Evolutionary conservation across 2,113 vertebrate species (phyloP), one percentile per base, ranked within the genome.

Genomic region (Trogon melanurus): DNA sequence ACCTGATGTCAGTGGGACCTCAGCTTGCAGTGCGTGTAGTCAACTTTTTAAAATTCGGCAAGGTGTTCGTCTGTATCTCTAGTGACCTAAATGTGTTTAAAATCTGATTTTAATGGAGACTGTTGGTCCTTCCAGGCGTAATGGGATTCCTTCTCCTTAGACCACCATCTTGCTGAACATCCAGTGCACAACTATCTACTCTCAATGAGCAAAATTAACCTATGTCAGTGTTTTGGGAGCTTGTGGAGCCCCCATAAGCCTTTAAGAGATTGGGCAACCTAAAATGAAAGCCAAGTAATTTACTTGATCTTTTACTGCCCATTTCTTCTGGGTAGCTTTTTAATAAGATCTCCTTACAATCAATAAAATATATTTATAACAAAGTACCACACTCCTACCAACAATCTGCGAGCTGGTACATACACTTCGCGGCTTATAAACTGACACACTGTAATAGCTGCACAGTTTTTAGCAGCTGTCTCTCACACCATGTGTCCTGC

Each of bases 401-500:
- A 93, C 93, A 96, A 93, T 96, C 93, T 95, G 92, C 7, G 4
- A 95, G 95, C 93, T 96, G 92, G 90, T 95, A 94, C 95, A 95
- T 90, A 86, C 75, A 92, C 92, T 96, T 96, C 92, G 6, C 79
- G 65, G 96, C 92, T 96, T 95, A 97, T 96, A 95, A 96, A 96
- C 85, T 93, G 96, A 95, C 91, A 88, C 90, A 58, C 85, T 95
- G 88, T 93, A 96, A 96, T 93, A 96, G 83, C 96, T 91, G 92
- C 95, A 92, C 90, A 88, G 92, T 93, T 96, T 96, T 95, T 96
- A 96, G 93, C 96, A 95, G 96, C 96, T 96, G 96, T 94, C 90
- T 96, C 96, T 96, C 96, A 96, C 93, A 90, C 95, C 95, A 96
- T 95, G 93, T 94, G 95, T 96, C 95, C 90, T 95, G 82, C 88